Percentiles rank a stretch among this genome's conserved stretches.
Evolutionary conservation across 2,797 vertebrate species (phyloP).

Genomic region (Meriones psammophilus): DNA sequence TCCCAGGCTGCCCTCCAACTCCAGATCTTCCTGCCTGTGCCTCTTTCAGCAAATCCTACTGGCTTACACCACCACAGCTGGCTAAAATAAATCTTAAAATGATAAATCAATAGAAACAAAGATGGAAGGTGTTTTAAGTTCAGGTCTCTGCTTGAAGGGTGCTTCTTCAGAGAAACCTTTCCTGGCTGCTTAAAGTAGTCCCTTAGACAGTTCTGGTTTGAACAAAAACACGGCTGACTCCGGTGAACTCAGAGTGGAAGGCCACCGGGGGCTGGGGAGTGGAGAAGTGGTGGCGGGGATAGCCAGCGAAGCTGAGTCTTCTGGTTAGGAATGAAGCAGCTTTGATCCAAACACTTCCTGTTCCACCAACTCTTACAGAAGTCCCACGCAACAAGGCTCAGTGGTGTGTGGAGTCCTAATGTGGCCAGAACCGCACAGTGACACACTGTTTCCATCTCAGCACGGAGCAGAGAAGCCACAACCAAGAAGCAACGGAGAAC

Average conservation of each 20-base stretch:
- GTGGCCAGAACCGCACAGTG: conserved; percentile 96
- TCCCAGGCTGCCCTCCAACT: too few relatives aligned
- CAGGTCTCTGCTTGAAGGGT: conserved; percentile 31
- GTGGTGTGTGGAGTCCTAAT: conserved; percentile 96
- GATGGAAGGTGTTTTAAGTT: not conserved
- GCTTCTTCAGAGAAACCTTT: conserved; percentile 36
- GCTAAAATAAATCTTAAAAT: not conserved
- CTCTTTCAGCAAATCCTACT: too few relatives aligned
- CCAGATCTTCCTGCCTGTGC: too few relatives aligned
- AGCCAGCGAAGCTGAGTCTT: conserved; percentile 89
- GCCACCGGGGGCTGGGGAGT: conserved; percentile 92
- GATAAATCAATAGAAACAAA: not conserved
- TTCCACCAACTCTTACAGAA: conserved; percentile 90
- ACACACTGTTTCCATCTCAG: conserved; percentile 95
- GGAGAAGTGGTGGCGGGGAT: conserved; percentile 85
- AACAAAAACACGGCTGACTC: not conserved
- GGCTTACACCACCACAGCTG: too few relatives aligned
- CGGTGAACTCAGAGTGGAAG: conserved; percentile 88
- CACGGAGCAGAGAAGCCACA: conserved; percentile 96
- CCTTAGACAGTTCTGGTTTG: not conserved
- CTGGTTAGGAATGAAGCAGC: conserved; percentile 96
- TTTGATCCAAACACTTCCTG: conserved; percentile 87
- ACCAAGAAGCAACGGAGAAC: conserved; percentile 96
- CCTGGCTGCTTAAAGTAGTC: not conserved
- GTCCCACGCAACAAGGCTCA: conserved; percentile 91